Evolutionary conservation across 2,888 invertebrate genomes (phyloP), one percentile per base, ranked within the genome.

Genomic region (Cryptocephalus moraei): DNA sequence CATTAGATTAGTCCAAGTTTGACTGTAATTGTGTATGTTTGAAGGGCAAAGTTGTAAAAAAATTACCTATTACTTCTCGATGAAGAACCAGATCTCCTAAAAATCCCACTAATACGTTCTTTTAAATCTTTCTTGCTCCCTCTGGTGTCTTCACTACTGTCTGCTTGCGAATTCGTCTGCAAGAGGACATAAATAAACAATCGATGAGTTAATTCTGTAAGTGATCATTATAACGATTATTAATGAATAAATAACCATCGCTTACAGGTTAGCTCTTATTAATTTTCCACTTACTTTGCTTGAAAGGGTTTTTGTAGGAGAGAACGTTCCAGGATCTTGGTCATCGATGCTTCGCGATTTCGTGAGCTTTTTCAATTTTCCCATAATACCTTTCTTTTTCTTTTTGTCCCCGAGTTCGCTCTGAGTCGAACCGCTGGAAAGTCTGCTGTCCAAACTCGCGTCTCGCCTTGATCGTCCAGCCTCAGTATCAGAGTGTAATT

Each of bases 321-420:
- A 59, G 53, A 68, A 68, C 41, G 60, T 64, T 31, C 63, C 68
- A 8, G 65, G 63, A 60, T 70, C 70, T 53, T 77, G 79, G 63
- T 85, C 85, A 62, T 89, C 87, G 45, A 87, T 82, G 55, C 87
- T 88, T 42, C 86, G 80, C 1, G 90, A 87, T 69, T 91, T 91
- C 2, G 90, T 90, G 44, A 91, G 71, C 64, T 88, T 86, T 62
- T 87, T 85, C 54, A 92, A 69, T 73, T 91, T 91, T 12, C 88
- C 86, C 64, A 91, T 86, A 33, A 91, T 71, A 43, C 89, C 79
- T 69, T 86, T 86, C 65, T 81, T 81, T 70, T 86, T 83, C 71
- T 88, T 86, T 48, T 87, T 73, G 8, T 66, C 83, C 33, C 81
- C 75, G 3, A 84, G 80, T 62, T 91, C 91, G 67, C 91, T 90